These are phyloP conservation scores for Rhynchomys soricoides DNA, from an alignment of 2,113 vertebrate species.

Conservation along the genomic window DNA sequence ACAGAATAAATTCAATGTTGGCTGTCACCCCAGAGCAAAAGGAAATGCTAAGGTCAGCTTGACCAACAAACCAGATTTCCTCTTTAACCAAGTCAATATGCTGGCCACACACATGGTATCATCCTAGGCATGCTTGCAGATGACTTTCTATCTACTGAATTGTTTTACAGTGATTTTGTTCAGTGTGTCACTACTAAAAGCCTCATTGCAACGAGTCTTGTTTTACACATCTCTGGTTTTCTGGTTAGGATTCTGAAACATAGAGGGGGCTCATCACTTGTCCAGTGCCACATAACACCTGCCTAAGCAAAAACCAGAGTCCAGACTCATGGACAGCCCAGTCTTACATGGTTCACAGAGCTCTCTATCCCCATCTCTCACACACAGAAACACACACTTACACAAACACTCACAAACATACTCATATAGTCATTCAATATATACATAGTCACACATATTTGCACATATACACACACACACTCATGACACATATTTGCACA, in stretches of 20 bases:
- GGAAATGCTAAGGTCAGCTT: constrained; percentile 44
- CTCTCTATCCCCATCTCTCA: background rate
- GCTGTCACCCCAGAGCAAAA: constrained; percentile 10
- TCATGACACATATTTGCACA: background rate
- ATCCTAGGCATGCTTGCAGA: background rate
- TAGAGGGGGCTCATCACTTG: background rate
- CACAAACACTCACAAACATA: background rate
- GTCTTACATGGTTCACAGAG: constrained; percentile 21
- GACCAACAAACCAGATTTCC: background rate
- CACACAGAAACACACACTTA: background rate
- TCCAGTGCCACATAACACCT: background rate
- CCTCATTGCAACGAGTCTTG: background rate
- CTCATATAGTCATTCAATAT: background rate
- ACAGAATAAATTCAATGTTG: background rate
- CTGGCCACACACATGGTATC: background rate
- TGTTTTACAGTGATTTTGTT: constrained; percentile 30
- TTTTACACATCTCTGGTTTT: background rate
- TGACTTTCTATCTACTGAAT: background rate
- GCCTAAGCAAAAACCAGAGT: constrained; percentile 18
- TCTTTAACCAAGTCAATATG: background rate
- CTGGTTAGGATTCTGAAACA: background rate
- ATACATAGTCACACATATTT: background rate
- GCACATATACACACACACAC: background rate
- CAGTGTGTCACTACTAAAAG: background rate
- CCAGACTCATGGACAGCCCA: background rate